Evolutionary conservation across 2,113 vertebrate genomes (phyloP).

Genomic region (Aegypius monachus): DNA sequence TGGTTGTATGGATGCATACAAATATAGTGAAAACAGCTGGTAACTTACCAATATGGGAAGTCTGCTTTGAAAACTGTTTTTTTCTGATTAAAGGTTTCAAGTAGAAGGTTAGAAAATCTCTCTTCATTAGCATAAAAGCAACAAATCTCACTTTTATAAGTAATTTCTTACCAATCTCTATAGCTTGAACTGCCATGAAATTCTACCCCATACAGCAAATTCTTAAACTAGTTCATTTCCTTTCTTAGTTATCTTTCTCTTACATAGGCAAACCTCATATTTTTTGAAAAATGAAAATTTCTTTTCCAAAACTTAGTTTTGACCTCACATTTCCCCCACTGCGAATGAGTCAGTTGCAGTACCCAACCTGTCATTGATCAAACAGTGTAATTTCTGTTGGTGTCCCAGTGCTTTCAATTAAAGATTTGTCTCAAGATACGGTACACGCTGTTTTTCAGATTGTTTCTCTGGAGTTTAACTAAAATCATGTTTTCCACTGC

Average conservation of each 20-base stretch:
- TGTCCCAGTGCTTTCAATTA: conserved; percentile 3
- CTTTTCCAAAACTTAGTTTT: not conserved
- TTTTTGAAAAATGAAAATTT: not conserved
- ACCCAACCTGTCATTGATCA: not conserved
- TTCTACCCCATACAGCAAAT: not conserved
- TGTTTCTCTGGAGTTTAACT: not conserved
- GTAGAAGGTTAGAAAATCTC: not conserved
- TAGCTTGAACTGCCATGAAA: not conserved
- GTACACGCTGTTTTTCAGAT: not conserved
- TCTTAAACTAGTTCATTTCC: not conserved
- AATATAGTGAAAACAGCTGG: not conserved
- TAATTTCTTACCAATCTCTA: not conserved
- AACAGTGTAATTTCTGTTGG: not conserved
- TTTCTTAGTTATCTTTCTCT: not conserved
- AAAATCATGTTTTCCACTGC: not conserved
- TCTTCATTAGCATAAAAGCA: not conserved
- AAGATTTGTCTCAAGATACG: not conserved
- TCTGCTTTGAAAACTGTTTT: not conserved
- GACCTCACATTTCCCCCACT: not conserved
- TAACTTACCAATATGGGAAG: not conserved
- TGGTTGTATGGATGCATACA: not conserved
- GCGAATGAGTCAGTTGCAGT: not conserved
- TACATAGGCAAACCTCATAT: not conserved
- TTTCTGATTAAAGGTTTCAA: not conserved
- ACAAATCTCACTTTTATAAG: not conserved